Percentiles rank a stretch among this genome's conserved stretches.
Conservation (phyloP, 2,888 invertebrate genomes). For the Molorchus minor region DNA sequence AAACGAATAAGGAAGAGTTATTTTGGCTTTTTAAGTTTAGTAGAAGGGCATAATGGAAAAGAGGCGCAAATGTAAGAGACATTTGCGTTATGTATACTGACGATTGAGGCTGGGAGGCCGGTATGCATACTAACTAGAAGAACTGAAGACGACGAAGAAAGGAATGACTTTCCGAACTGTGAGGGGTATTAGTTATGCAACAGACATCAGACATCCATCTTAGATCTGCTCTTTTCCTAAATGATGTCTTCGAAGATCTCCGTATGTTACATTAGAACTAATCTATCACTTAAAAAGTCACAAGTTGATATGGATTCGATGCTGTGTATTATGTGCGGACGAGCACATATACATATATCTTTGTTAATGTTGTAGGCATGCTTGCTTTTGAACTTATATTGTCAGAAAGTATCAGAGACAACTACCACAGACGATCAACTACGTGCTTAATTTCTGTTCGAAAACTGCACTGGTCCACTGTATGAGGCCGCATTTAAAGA, state of each 20-base stretch:
- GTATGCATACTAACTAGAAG: constrained; percentile 51
- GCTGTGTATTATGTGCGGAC: no score
- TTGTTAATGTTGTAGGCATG: no score
- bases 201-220: constrained; percentile 43
- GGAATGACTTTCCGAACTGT: constrained; percentile 44
- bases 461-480: no score
- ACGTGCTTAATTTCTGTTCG: no score
- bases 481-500: no score
- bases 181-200: constrained; percentile 41
- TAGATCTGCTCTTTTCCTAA: constrained; percentile 22
- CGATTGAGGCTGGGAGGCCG: constrained; percentile 53
- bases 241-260: constrained; percentile 17
- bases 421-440: no score
- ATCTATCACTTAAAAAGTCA: constrained; percentile 17
- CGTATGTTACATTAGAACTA: constrained; percentile 18
- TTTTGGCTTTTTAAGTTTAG: constrained; percentile 56
- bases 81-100: constrained; percentile 58
- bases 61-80: constrained; percentile 58
- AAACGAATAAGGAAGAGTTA: constrained; percentile 56
- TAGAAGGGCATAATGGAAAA: constrained; percentile 54
- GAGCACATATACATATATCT: no score
- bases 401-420: no score
- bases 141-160: constrained; percentile 27
- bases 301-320: no score
- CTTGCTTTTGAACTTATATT: no score